Evolutionary conservation across 2,113 vertebrate species (phyloP).

Genomic region (Tyto alba): DNA sequence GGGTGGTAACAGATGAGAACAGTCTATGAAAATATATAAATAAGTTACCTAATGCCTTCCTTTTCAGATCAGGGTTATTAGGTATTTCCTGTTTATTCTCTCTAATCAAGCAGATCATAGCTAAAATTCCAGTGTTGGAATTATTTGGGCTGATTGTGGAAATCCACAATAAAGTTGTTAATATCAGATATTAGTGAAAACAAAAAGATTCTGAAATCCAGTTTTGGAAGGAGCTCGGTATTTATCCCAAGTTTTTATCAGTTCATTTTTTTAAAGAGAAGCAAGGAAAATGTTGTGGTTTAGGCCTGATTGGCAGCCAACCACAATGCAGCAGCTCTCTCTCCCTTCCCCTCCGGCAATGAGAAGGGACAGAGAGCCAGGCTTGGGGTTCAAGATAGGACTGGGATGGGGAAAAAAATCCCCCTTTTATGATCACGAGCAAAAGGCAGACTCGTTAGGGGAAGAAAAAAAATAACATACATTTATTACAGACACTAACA

Average conservation of each 20-base stretch:
- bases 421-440: too few species aligned
- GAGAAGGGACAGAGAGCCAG: too few species aligned
- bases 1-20: not conserved
- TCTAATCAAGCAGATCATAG: not conserved
- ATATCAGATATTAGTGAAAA: not conserved
- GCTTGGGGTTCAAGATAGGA: too few species aligned
- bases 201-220: not conserved
- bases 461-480: too few species aligned
- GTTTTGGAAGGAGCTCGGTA: not conserved
- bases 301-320: too few species aligned
- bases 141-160: not conserved
- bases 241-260: not conserved
- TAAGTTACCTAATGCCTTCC: not conserved
- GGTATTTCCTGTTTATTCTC: not conserved
- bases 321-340: too few species aligned
- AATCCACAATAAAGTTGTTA: not conserved
- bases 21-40: not conserved
- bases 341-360: too few species aligned
- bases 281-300: too few species aligned
- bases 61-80: not conserved
- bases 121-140: not conserved
- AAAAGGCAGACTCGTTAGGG: too few species aligned
- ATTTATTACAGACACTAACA: too few species aligned
- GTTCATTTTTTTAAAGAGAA: not conserved
- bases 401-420: too few species aligned